Base-by-base conservation (phyloP, 23 tunicate genomes). In the Aplidium turbinatum region DNA sequence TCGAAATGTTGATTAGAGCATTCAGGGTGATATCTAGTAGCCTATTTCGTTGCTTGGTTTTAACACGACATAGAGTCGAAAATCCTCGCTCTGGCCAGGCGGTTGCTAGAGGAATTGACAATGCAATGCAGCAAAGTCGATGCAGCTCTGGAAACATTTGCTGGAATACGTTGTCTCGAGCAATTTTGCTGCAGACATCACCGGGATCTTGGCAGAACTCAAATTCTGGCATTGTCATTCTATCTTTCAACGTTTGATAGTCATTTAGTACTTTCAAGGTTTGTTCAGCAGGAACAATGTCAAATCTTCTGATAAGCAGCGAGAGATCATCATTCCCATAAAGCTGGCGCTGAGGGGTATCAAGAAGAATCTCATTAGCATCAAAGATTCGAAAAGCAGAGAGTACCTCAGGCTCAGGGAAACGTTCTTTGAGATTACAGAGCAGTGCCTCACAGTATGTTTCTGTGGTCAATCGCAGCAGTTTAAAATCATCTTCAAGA, bases 61-160 rank as follows among this genome's bases (percentile, higher is more conserved):
- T 70, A 22, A 70, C 58, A 20, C 76, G 76, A 70, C 58, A 70
- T 31, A 48, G 58, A 20, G 76, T 70, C 16, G 76, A 70, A 70
- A 70, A 70, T 21, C 76, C 76, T 70, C 58, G 76, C 35, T 70
- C 76, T 70, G 58, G 58, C 58, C 58, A 70, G 47, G 76, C 76
- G 18, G 58, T 70, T 70, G 58, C 58, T 47, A 47, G 25, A 45
- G 35, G 76, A 47, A 70, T 70, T 70, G 76, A 47, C 76, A 70
- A 47, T 70, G 76, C 76, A 13, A 70, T 70, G 76, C 76, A 48
- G 76, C 76, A 70, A 70, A 70, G 76, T 58, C 76, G 47, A 70
- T 70, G 76, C 33, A 70, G 58, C 38, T 38, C 76, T 70, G 76
- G 76, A 70, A 70, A 47, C 76, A 70, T 70, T 70, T 70, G 58